These are phyloP conservation scores for Theonella swinhoei DNA, from an alignment of 37 sponge, comb jelly and placozoan species.

Conservation along the genomic window DNA sequence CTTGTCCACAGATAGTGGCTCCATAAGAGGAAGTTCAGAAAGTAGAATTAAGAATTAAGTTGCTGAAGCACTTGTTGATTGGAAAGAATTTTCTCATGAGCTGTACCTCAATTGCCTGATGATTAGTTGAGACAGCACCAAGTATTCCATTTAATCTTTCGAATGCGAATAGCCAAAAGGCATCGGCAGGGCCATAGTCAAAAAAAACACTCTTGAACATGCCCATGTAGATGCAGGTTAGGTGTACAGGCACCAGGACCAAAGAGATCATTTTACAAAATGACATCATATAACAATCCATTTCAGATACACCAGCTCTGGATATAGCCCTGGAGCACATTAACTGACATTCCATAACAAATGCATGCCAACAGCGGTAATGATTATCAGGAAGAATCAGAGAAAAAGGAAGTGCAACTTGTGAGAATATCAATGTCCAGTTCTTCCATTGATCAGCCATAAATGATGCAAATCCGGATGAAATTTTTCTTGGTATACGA, in stretches of 20 bases:
- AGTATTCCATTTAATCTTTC: constrained; percentile 57
- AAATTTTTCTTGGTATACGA: constrained; percentile 37
- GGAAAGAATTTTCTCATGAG: no score
- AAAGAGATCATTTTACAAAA: constrained; percentile 33
- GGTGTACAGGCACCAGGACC: constrained; percentile 4
- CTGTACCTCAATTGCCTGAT: no score
- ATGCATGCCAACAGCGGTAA: constrained; percentile 28
- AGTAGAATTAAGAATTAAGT: no score
- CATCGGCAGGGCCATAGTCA: constrained; percentile 48
- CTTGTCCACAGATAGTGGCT: no score
- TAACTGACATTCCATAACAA: constrained; percentile 25
- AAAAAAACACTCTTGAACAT: constrained; percentile 35
- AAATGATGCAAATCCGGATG: constrained; percentile 11
- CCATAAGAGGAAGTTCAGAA: no score
- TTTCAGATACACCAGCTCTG: neutral
- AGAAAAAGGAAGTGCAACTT: constrained; percentile 1
- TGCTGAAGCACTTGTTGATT: no score
- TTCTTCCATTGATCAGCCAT: constrained; percentile 53
- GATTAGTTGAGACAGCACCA: neutral
- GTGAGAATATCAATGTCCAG: constrained; percentile 13
- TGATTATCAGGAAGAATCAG: constrained; percentile 10
- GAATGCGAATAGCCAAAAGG: constrained; percentile 55
- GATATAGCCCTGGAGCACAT: neutral
- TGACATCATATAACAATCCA: neutral
- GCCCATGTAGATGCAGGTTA: constrained; percentile 26